Conservation (phyloP, 2,888 invertebrate genomes). For the Hipparchia semele region DNA sequence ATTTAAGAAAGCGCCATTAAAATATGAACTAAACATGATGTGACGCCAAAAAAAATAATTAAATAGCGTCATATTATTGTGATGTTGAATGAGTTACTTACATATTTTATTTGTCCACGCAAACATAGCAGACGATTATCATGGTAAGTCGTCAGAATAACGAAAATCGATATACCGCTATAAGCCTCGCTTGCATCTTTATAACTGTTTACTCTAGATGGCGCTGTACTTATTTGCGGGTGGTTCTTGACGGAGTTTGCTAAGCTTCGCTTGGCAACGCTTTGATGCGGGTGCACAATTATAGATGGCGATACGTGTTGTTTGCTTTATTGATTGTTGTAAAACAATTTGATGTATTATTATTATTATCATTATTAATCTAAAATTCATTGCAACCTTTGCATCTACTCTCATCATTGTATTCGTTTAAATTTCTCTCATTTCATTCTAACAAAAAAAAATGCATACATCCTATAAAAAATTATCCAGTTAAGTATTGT, state of each 20-base stretch:
- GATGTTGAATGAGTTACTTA: slow-evolving; percentile 49
- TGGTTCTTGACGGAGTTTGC: slow-evolving; percentile 41
- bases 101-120: slow-evolving; percentile 77
- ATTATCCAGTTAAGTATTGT: background rate
- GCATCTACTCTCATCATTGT: background rate
- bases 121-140: slow-evolving; percentile 70
- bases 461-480: background rate
- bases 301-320: slow-evolving; percentile 53
- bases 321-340: slow-evolving; percentile 9
- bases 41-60: slow-evolving; percentile 4
- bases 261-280: slow-evolving; percentile 48
- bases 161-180: slow-evolving; percentile 43
- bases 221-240: slow-evolving; percentile 50
- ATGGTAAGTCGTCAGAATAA: slow-evolving; percentile 76
- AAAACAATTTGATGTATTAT: background rate
- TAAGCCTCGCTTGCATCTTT: slow-evolving; percentile 64
- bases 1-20: no score
- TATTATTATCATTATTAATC: background rate
- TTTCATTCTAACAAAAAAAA: background rate
- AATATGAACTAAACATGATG: background rate
- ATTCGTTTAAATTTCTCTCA: background rate
- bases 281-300: slow-evolving; percentile 36
- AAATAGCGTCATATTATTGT: slow-evolving; percentile 21
- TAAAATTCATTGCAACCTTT: background rate
- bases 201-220: slow-evolving; percentile 57